Evolutionary conservation across 2,113 vertebrate genomes (phyloP).

Genomic region (Piliocolobus tephrosceles): DNA sequence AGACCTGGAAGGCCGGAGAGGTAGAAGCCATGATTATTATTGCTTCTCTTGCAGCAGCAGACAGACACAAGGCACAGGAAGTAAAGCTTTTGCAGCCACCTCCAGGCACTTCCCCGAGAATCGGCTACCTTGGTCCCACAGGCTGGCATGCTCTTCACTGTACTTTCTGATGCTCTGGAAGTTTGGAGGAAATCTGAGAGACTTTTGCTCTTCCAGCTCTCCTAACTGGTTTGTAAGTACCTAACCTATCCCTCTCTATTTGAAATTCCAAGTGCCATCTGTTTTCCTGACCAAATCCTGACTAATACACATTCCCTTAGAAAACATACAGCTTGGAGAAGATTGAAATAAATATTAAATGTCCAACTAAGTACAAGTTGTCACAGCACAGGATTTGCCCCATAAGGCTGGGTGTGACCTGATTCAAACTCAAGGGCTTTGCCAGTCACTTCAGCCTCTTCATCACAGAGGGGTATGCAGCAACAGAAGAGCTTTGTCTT

Average conservation of each 20-base stretch:
- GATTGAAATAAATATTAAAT: not conserved
- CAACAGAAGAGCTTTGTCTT: slow-evolving; percentile 49
- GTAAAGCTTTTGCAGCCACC: not conserved
- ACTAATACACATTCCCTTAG: not conserved
- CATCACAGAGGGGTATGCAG: not conserved
- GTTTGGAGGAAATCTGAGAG: not conserved
- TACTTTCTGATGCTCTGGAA: not conserved
- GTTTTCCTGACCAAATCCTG: not conserved
- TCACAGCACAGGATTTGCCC: slow-evolving; percentile 11
- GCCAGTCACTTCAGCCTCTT: not conserved
- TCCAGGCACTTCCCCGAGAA: not conserved
- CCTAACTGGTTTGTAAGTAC: not conserved
- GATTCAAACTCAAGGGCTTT: slow-evolving; percentile 31
- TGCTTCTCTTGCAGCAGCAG: not conserved
- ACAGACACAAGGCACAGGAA: not conserved
- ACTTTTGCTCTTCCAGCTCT: not conserved
- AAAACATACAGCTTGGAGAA: slow-evolving; percentile 21
- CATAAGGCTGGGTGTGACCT: slow-evolving; percentile 5
- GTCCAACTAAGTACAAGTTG: not conserved
- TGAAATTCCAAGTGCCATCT: slow-evolving; percentile 2
- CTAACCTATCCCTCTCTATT: not conserved
- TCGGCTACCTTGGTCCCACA: not conserved
- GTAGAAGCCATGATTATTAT: not conserved
- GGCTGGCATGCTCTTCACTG: not conserved
- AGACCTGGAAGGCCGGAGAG: not conserved